Conservation (phyloP, 2,113 vertebrate genomes). For the Vicugna pacos region DNA sequence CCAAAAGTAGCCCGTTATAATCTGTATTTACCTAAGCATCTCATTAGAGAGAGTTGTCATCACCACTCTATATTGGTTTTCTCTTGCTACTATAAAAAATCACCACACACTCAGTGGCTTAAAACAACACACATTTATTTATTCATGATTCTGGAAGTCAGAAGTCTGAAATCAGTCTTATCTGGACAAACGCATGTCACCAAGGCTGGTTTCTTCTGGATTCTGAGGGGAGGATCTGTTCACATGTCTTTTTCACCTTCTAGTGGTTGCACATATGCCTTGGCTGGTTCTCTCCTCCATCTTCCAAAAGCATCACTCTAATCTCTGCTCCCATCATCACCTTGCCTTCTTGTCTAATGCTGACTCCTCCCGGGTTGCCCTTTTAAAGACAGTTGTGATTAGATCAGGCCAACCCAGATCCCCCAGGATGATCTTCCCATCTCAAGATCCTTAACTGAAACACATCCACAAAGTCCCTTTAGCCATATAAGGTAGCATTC, state of each 20-base stretch:
- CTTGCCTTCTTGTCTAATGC: background rate
- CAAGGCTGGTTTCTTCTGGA: background rate
- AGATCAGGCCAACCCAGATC: background rate
- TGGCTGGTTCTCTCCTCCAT: fast-evolving
- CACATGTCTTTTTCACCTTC: background rate
- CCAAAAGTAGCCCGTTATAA: background rate
- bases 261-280: fast-evolving
- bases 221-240: background rate
- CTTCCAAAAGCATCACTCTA: background rate
- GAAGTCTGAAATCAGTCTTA: background rate
- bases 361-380: background rate
- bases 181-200: fast-evolving
- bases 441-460: background rate
- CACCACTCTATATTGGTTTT: background rate
- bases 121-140: background rate
- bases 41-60: background rate
- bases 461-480: background rate
- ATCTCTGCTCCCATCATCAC: background rate
- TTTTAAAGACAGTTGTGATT: background rate
- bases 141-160: background rate
- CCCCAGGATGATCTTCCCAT: background rate
- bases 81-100: background rate
- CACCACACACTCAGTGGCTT: background rate
- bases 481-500: background rate
- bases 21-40: background rate